Conservation (phyloP, 2,797 vertebrate species). For the Melanotaenia maccullochi region DNA sequence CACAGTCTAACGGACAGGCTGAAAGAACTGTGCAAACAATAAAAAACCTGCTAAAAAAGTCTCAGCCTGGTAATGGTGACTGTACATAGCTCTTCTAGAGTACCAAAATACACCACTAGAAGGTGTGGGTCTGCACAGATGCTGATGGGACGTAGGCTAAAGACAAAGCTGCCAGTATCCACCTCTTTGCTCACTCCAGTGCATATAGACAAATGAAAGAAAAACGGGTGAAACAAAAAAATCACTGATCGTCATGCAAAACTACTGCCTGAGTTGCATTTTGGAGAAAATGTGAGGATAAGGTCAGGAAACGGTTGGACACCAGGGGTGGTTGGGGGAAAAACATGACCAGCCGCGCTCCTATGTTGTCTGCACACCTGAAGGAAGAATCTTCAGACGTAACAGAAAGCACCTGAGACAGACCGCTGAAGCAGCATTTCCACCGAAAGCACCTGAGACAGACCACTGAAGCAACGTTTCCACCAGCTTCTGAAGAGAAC, state of each 20-base stretch:
- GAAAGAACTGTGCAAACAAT: not conserved
- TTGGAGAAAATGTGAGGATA: not conserved
- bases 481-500: too few species aligned
- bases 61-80: not conserved
- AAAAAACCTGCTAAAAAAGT: slow-evolving; percentile 7
- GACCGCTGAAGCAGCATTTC: too few species aligned
- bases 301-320: not conserved
- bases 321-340: too few species aligned
- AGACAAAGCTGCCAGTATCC: slow-evolving; percentile 15
- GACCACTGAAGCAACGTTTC: too few species aligned
- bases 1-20: not conserved
- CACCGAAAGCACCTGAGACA: not conserved
- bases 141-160: slow-evolving; percentile 16
- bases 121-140: slow-evolving; percentile 12
- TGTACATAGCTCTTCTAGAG: slow-evolving; percentile 12
- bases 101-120: slow-evolving; percentile 26
- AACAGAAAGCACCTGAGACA: not conserved
- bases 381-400: not conserved
- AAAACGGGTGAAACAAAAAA: not conserved
- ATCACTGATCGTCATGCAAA: not conserved
- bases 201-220: not conserved
- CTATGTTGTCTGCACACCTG: too few species aligned
- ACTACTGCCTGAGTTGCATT: not conserved
- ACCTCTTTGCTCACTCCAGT: not conserved
- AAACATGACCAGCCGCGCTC: too few species aligned